Percentiles rank a stretch among this genome's conserved stretches.
Conservation (phyloP, 2,888 invertebrate species). For the Pyrochroa serraticornis region DNA sequence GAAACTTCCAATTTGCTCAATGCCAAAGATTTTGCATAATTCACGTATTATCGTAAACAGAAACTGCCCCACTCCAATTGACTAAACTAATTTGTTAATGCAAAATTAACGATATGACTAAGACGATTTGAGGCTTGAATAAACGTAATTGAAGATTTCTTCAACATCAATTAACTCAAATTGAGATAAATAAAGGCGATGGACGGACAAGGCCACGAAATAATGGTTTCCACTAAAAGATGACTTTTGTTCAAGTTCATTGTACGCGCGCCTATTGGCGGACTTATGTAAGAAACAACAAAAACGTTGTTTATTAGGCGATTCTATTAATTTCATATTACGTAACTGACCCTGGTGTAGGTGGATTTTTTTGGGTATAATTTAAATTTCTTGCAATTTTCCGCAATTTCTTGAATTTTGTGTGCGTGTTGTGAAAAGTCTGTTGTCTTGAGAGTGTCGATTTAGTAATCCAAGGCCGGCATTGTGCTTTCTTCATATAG, state of each 20-base stretch:
- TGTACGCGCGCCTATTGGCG: conserved; percentile 1
- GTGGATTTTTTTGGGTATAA: neutral
- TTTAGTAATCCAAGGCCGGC: conserved; percentile 21
- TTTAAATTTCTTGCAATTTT: neutral
- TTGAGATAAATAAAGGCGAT: neutral
- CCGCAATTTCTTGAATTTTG: neutral
- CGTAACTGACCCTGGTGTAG: too few species aligned
- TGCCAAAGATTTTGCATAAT: too few species aligned
- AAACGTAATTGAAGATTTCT: conserved; percentile 6
- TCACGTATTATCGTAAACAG: too few species aligned
- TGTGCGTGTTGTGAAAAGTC: conserved; percentile 7
- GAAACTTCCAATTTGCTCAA: conserved; percentile 11
- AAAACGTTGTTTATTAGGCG: neutral
- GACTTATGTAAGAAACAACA: conserved; percentile 4
- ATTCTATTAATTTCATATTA: too few species aligned
- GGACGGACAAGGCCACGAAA: conserved; percentile 1
- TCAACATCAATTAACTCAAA: conserved; percentile 1
- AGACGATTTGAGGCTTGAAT: conserved; percentile 2
- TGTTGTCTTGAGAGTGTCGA: conserved; percentile 14
- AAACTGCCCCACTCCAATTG: too few species aligned
- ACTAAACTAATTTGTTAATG: neutral
- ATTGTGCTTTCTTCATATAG: conserved; percentile 24
- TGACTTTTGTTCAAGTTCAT: conserved; percentile 8
- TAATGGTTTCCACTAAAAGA: conserved; percentile 1
- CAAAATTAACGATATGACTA: neutral